Evolutionary conservation across 2,113 vertebrate species (phyloP), one percentile per base, ranked within the genome.

Genomic region (Castor canadensis): DNA sequence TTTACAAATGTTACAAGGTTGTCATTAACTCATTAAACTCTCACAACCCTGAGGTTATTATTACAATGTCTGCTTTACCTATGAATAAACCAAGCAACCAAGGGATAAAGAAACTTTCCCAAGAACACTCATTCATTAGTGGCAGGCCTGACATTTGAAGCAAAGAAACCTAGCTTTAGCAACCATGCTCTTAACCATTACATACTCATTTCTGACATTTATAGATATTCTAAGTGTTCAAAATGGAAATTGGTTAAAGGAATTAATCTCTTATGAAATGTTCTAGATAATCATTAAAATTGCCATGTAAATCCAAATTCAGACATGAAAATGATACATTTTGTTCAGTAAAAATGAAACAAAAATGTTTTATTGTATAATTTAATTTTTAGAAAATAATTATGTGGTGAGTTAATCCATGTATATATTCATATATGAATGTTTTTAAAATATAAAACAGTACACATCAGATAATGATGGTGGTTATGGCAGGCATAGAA

Each of bases 1-100:
- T 69, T 75, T 60, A 62, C 11, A 94, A 90, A 73, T 56, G 19
- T 92, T 96, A 62, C 30, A 60, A 73, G 66, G 54, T 80, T 83
- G 62, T 56, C 38, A 73, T 75, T 87, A 62, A 58, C 45, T 52
- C 15, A 84, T 80, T 83, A 93, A 80, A 69, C 17, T 30, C 24
- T 92, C 45, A 12, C 75, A 83, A 56, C 24, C 8, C 17, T 66
- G 47, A 93, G 16, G 76, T 83, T 89, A 77, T 52, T 64, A 30
- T 79, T 87, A 47, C 10, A 47, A 87, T 72, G 84, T 83, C 89
- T 83, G 11, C 87, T 94, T 82, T 67, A 56, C 38, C 35, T 62
- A 24, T 9, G 17, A 95, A 60, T 17, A 88, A 91, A 54, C 13
- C 5, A 49, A 76, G n/a, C 47, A 89, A 83, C 22, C 76, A 26